A percentile compares a stretch with the other conserved stretches of the same genome.
Evolutionary conservation across 2,797 vertebrate species (phyloP).

Genomic region (Molossus molossus): DNA sequence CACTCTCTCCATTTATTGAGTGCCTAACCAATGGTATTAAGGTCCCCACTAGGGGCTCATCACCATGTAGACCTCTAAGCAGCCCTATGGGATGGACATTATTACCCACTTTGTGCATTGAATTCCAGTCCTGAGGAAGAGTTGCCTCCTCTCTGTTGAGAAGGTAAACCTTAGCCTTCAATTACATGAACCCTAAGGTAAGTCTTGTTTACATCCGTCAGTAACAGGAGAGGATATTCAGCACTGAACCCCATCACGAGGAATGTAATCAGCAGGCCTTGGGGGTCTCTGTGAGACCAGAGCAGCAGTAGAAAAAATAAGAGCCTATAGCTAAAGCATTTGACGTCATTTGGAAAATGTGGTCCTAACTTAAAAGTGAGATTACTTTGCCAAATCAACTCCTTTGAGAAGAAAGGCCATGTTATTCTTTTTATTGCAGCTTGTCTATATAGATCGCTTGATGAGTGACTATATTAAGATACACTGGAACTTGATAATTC

Average conservation of each 20-base stretch:
- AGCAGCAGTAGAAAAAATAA: background rate
- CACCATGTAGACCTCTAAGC: background rate
- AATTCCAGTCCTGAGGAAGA: background rate
- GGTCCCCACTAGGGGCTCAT: background rate
- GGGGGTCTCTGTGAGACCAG: background rate
- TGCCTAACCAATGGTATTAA: background rate
- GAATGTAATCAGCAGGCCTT: background rate
- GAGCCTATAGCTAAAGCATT: background rate
- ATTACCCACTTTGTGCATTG: background rate
- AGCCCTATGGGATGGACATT: background rate
- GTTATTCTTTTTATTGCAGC: slow-evolving; percentile 13
- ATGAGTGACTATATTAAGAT: background rate
- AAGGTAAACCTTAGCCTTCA: background rate
- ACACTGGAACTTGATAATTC: slow-evolving; percentile 51
- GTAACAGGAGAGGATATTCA: background rate
- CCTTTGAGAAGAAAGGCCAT: background rate
- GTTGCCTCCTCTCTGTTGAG: background rate
- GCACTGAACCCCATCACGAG: background rate
- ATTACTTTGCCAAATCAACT: slow-evolving; percentile 6
- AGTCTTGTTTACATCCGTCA: slow-evolving; percentile 11
- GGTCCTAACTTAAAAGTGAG: slow-evolving; percentile 36
- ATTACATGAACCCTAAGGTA: background rate
- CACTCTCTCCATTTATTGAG: background rate
- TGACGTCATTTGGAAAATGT: slow-evolving; percentile 12
- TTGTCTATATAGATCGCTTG: background rate